Conservation (phyloP, 2,888 invertebrate genomes). For the Acanthosoma haemorrhoidale region DNA sequence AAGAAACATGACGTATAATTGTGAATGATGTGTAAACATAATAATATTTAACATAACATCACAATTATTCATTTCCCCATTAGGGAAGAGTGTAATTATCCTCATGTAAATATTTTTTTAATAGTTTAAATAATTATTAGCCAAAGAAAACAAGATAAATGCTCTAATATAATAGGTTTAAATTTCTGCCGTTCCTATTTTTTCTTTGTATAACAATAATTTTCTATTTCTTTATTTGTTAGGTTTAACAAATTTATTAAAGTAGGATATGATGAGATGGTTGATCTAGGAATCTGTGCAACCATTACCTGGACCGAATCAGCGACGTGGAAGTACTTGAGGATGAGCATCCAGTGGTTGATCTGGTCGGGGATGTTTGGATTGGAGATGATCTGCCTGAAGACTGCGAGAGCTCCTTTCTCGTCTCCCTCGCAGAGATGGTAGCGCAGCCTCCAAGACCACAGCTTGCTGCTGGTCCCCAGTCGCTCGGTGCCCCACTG, state of each 20-base stretch:
- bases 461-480: conserved; percentile 50
- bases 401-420: conserved; percentile 46
- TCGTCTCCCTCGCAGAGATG: conserved; percentile 48
- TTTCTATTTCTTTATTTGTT: not conserved
- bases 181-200: too few relatives aligned
- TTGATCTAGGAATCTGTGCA: too few relatives aligned
- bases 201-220: too few relatives aligned
- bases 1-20: too few relatives aligned
- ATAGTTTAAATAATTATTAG: not conserved
- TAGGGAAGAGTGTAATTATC: too few relatives aligned
- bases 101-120: not conserved
- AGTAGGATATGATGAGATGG: too few relatives aligned
- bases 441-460: conserved; percentile 51
- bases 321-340: conserved; percentile 38
- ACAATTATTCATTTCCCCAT: too few relatives aligned
- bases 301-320: conserved; percentile 43
- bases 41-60: too few relatives aligned
- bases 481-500: conserved; percentile 49
- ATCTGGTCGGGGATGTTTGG: conserved; percentile 42
- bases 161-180: too few relatives aligned
- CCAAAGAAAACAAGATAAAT: too few relatives aligned
- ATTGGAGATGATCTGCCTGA: conserved; percentile 44
- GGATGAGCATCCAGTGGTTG: conserved; percentile 49
- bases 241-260: too few relatives aligned
- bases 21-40: too few relatives aligned